A percentile compares a stretch with the other conserved stretches of the same genome.
Conservation (phyloP, 2,888 invertebrate species). For the Cyaniris semiargus region DNA sequence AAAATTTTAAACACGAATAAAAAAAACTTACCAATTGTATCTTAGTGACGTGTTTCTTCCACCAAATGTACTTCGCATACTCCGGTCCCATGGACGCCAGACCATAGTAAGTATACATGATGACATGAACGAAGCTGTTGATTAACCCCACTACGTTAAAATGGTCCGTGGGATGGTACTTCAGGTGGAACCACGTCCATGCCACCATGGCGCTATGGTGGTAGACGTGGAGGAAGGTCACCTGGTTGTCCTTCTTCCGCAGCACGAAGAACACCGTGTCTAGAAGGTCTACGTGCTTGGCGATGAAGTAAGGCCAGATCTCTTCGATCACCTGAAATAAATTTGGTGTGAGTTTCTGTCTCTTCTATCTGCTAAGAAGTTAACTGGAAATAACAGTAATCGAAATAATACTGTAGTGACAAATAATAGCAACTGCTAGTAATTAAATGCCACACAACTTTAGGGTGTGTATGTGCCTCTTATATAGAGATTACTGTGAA, state of each 20-base stretch:
- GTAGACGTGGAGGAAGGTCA: conserved; percentile 93
- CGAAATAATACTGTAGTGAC: too few species aligned
- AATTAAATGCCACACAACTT: too few species aligned
- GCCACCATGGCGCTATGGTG: conserved; percentile 90
- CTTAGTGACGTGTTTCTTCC: conserved; percentile 92
- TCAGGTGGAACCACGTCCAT: conserved; percentile 88
- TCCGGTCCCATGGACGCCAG: conserved; percentile 87
- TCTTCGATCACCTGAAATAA: conserved; percentile 59
- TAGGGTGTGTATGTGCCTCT: too few species aligned
- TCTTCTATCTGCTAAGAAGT: background rate
- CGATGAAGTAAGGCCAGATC: conserved; percentile 87
- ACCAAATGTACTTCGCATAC: conserved; percentile 89
- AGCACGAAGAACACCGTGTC: conserved; percentile 94
- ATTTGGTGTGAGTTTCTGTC: background rate
- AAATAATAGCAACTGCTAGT: too few species aligned
- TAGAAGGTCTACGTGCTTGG: conserved; percentile 87
- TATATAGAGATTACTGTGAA: too few species aligned
- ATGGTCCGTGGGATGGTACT: conserved; percentile 88
- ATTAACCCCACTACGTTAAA: conserved; percentile 86
- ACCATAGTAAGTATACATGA: conserved; percentile 92
- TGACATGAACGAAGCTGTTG: conserved; percentile 88
- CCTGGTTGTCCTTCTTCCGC: conserved; percentile 88
- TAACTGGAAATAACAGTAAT: too few species aligned
- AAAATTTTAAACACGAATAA: too few species aligned
- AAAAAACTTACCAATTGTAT: conserved; percentile 84